Conservation (phyloP, 2,113 vertebrate species). For the Shinisaurus crocodilurus region DNA sequence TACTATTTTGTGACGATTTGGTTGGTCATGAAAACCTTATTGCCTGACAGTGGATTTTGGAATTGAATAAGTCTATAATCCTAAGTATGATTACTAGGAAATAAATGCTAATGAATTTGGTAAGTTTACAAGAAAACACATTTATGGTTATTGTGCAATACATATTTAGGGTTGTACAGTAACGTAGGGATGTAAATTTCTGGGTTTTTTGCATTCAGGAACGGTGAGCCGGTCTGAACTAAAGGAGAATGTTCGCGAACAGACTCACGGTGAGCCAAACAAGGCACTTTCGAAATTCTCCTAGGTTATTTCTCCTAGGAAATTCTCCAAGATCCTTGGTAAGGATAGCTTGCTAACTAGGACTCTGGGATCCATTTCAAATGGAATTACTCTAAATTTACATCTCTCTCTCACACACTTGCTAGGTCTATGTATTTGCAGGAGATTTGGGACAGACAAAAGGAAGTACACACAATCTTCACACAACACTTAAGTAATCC, state of each 20-base stretch:
- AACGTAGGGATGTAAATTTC: too few species aligned
- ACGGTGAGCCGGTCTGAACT: too few species aligned
- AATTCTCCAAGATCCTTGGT: not conserved
- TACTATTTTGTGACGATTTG: too few species aligned
- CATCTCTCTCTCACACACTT: not conserved
- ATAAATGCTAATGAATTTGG: not conserved
- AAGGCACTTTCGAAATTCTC: too few species aligned
- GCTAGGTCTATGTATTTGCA: not conserved
- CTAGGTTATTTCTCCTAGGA: too few species aligned
- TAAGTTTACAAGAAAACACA: not conserved
- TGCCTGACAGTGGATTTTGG: too few species aligned
- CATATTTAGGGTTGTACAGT: not conserved
- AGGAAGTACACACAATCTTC: not conserved
- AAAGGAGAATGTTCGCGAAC: too few species aligned
- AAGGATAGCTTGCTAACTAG: not conserved
- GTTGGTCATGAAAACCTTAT: too few species aligned
- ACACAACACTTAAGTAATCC: not conserved
- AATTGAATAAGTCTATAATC: not conserved
- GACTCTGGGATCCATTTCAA: not conserved
- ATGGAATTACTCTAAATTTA: not conserved
- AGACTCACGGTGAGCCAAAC: too few species aligned
- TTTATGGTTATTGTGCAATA: not conserved
- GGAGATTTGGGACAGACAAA: not conserved
- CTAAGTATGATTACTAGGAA: not conserved
- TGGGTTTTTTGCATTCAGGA: too few species aligned